Evolutionary conservation across 2,113 vertebrate species (phyloP).

Genomic region (Cheilinus undulatus): DNA sequence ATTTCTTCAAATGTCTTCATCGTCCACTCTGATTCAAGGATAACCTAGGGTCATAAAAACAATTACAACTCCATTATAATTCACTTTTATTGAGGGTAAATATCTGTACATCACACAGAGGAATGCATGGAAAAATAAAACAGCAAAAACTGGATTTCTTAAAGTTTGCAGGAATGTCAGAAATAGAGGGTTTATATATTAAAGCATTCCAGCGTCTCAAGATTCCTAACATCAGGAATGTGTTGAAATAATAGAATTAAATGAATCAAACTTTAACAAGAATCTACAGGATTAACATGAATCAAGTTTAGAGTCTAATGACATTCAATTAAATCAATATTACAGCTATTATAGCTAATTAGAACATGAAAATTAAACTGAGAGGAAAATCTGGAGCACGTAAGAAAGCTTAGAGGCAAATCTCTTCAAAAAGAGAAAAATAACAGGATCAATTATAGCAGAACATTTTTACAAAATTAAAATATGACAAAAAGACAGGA

Average conservation of each 20-base stretch:
- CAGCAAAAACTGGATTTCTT: conserved; percentile 37
- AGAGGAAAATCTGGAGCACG: neutral
- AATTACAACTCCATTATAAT: neutral
- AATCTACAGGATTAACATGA: neutral
- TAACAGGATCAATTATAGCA: neutral
- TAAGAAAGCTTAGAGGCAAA: conserved; percentile 26
- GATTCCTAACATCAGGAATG: conserved; percentile 30
- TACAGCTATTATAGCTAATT: conserved; percentile 36
- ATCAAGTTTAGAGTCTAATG: conserved; percentile 43
- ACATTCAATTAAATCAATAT: conserved; percentile 53
- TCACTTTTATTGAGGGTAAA: conserved; percentile 62
- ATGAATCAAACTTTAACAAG: neutral
- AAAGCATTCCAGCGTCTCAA: neutral
- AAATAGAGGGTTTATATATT: conserved; percentile 22
- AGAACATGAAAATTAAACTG: conserved; percentile 6
- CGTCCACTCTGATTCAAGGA: too few relatives aligned
- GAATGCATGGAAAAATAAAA: conserved; percentile 47
- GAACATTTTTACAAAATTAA: neutral
- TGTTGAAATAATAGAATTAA: conserved; percentile 23
- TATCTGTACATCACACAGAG: conserved; percentile 51
- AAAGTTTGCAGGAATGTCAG: conserved; percentile 42
- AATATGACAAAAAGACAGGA: neutral
- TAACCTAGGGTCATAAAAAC: too few relatives aligned
- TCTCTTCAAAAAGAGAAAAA: neutral
- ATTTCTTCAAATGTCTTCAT: too few relatives aligned